Conservation (phyloP, 1,140 invertebrate species). For the Lordiphosa collinella region DNA sequence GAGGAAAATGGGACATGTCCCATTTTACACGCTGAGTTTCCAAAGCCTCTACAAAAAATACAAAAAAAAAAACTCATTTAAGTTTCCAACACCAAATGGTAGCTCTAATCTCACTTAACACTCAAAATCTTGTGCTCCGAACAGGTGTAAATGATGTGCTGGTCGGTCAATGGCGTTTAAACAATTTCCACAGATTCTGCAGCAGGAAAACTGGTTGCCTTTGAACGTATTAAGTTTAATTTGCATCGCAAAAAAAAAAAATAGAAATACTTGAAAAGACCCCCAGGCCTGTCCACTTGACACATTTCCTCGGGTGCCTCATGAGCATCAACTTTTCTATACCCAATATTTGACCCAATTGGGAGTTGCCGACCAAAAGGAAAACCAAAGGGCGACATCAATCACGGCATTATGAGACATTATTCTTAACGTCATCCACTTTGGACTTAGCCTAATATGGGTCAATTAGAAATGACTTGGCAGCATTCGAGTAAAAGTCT, state of each 20-base stretch:
- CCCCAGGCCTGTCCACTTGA: constrained; percentile 52
- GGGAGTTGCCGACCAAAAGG: constrained; percentile 3
- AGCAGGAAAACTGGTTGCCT: constrained; percentile 46
- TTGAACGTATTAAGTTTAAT: constrained; percentile 57
- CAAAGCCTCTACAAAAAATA: too few relatives aligned
- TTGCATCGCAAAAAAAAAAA: constrained; percentile 45
- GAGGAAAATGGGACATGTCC: constrained; percentile 39
- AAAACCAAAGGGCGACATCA: constrained; percentile 51
- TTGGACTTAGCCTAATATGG: constrained; percentile 26
- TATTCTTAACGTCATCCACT: constrained; percentile 38
- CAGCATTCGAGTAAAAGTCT: constrained; percentile 57
- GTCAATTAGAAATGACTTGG: constrained; percentile 67
- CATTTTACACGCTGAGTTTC: constrained; percentile 18
- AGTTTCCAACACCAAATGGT: constrained; percentile 25
- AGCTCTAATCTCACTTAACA: constrained; percentile 28
- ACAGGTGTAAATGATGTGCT: constrained; percentile 60
- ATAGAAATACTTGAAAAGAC: constrained; percentile 6
- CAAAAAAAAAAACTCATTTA: too few relatives aligned
- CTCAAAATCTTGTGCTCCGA: constrained; percentile 16
- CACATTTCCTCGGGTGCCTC: constrained; percentile 48
- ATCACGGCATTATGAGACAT: constrained; percentile 59
- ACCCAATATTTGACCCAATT: constrained; percentile 62
- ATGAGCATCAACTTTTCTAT: constrained; percentile 38
- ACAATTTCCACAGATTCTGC: constrained; percentile 36
- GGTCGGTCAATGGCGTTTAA: constrained; percentile 18